These are phyloP conservation scores for Aspiorhynchus laticeps DNA, from an alignment of 2,113 vertebrate species.

Conservation along the genomic window DNA sequence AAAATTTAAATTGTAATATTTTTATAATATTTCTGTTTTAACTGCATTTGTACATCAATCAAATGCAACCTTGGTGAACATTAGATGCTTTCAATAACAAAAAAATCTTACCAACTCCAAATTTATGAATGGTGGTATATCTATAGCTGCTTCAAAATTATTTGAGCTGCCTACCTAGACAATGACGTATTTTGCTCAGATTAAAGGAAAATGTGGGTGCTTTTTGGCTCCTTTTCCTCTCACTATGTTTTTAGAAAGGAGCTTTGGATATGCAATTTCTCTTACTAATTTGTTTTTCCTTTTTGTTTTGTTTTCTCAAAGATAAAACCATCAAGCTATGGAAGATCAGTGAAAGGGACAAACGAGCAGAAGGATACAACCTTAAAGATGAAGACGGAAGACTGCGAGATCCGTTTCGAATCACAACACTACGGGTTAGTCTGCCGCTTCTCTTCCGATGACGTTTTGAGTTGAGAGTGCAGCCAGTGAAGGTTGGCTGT, in stretches of 20 bases:
- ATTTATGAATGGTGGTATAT: background rate
- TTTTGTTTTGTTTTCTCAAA: background rate
- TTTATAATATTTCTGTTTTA: background rate
- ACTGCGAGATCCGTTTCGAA: slow-evolving; percentile 59
- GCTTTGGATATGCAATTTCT: background rate
- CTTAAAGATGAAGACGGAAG: slow-evolving; percentile 63
- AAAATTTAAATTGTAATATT: no score
- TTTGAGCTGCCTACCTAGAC: background rate
- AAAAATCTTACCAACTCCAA: background rate
- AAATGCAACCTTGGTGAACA: background rate
- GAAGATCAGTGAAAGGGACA: slow-evolving; percentile 63
- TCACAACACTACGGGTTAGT: slow-evolving; percentile 61
- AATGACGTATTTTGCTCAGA: background rate
- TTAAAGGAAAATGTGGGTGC: background rate
- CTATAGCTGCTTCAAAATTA: background rate
- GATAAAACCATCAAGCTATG: slow-evolving; percentile 65
- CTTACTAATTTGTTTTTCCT: background rate
- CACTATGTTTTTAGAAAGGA: background rate
- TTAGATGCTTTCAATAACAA: background rate
- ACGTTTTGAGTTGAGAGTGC: background rate
- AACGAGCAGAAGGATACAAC: slow-evolving; percentile 63
- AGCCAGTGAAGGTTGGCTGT: background rate
- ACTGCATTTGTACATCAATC: background rate
- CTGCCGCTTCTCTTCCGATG: background rate
- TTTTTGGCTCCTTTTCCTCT: background rate